Evolutionary conservation across 2,888 invertebrate genomes (phyloP), one percentile per base, ranked within the genome.

Genomic region (Leptinotarsa juncta): DNA sequence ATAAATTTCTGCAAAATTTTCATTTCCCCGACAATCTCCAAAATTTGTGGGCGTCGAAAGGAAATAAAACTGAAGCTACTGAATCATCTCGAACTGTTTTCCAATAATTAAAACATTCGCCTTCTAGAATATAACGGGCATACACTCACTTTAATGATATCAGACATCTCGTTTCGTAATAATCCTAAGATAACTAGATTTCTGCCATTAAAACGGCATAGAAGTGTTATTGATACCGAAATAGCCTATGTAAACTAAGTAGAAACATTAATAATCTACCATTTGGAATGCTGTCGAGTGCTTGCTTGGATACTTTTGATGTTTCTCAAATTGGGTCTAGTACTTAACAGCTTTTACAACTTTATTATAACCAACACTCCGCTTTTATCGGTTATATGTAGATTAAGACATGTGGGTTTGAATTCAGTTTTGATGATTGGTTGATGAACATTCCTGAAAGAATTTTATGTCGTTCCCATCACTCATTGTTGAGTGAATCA

Each of bases 301-400:
- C 60, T 69, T 18, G 69, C 69, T 71, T 65, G 51, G 72, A 76
- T 73, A 72, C 70, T 69, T 75, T 75, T 70, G 72, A 75, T 69
- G 50, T 71, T 66, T 72, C 75, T 75, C 70, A 72, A 72, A 75
- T 75, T 75, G 72, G 75, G 72, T 72, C 75, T 75, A 70, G 71
- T 67, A 66, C 75, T 75, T 72, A 75, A 75, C 75, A 70, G 75
- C 75, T 72, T 75, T 75, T 72, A 75, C 75, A 75, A 72, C 72
- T 75, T 75, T 72, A 75, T 75, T 75, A 75, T 67, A 71, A 71
- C 75, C 69, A 57, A 69, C 69, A 69, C 69, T 69, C 72, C 26
- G 66, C 57, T 70, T 69, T 75, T 70, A 72, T 72, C 71, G 60
- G 32, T 50, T 66, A 69, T 51, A 69, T 65, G 70, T 32, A 62